Conservation (phyloP, 2,797 vertebrate species). For the Acanthopagrus latus region DNA sequence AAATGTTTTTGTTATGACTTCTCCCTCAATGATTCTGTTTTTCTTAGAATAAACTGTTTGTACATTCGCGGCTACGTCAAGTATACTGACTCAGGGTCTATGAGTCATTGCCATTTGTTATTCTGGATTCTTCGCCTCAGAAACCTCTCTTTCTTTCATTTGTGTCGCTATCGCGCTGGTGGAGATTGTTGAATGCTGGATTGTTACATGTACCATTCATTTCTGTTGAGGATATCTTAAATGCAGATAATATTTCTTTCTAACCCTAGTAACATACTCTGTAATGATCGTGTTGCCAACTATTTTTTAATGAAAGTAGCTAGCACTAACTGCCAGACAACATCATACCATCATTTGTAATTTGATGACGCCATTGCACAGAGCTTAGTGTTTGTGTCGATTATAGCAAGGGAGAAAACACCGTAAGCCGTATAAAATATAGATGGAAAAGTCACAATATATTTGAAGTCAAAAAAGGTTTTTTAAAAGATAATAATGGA, state of each 20-base stretch:
- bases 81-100: conserved; percentile 5
- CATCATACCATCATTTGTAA: too few relatives aligned
- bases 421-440: too few relatives aligned
- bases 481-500: too few relatives aligned
- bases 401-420: too few relatives aligned
- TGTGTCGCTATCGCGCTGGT: not conserved
- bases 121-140: not conserved
- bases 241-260: not conserved
- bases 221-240: not conserved
- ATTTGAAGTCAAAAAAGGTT: too few relatives aligned
- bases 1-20: conserved; percentile 43
- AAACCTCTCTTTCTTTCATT: not conserved
- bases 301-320: too few relatives aligned
- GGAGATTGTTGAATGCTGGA: not conserved
- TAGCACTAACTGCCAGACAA: too few relatives aligned
- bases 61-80: not conserved
- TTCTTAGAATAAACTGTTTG: not conserved
- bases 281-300: not conserved
- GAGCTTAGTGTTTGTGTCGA: too few relatives aligned
- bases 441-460: too few relatives aligned
- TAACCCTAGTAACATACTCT: not conserved
- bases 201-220: not conserved
- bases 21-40: conserved; percentile 13
- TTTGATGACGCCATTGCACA: too few relatives aligned
- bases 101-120: conserved; percentile 5